phyloP scores from a whole-genome alignment of 2,113 vertebrate genomes.

The Jacana jacana region DNA sequence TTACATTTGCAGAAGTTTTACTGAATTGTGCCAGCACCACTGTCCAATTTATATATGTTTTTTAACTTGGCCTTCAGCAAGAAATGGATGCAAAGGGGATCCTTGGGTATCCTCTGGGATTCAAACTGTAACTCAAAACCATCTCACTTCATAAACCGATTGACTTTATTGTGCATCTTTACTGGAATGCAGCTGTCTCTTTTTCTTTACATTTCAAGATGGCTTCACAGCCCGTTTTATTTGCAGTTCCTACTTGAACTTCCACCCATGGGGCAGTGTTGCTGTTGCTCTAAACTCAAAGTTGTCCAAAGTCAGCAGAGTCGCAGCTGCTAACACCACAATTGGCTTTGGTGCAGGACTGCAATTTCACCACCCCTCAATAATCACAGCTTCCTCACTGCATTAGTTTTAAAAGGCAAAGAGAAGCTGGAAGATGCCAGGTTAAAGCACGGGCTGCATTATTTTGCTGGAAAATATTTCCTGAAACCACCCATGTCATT shows the following conservation, averaged over 20 bases:
- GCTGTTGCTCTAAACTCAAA: not conserved
- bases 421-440: not conserved
- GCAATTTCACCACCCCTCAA: not conserved
- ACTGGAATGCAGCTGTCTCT: not conserved
- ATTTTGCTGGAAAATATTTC: slow-evolving; percentile 4
- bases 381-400: not conserved
- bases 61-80: not conserved
- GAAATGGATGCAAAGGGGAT: not conserved
- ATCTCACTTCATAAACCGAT: not conserved
- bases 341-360: not conserved
- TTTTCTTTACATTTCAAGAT: not conserved
- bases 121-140: not conserved
- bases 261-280: not conserved
- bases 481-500: not conserved
- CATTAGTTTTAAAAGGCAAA: not conserved
- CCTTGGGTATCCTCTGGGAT: not conserved
- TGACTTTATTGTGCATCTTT: not conserved
- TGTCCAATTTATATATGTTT: not conserved
- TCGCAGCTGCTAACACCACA: not conserved
- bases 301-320: not conserved
- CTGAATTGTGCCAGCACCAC: not conserved
- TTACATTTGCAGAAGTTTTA: not conserved
- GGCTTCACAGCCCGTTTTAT: not conserved
- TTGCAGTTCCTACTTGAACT: not conserved
- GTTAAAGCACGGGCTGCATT: not conserved